Evolutionary conservation across 2,113 vertebrate species (phyloP).

Genomic region (Cygnus buccinator): DNA sequence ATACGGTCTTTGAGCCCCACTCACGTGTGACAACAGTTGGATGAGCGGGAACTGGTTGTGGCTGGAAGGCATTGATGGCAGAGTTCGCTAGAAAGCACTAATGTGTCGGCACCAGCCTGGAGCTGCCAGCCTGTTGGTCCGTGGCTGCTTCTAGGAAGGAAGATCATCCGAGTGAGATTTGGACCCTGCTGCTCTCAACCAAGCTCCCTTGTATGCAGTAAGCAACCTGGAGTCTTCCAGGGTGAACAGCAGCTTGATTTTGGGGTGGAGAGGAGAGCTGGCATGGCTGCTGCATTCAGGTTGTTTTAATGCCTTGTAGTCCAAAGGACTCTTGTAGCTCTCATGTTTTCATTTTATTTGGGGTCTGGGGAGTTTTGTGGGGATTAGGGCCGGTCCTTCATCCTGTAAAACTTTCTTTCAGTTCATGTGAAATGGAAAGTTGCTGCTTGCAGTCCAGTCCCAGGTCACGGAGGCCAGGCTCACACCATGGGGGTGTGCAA

Average conservation of each 20-base stretch:
- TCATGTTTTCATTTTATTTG: neutral
- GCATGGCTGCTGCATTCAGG: neutral
- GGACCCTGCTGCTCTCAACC: neutral
- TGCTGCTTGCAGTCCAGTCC: neutral
- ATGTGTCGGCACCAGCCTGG: neutral
- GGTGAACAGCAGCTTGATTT: neutral
- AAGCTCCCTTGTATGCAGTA: neutral
- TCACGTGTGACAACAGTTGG: neutral
- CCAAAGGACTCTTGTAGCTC: neutral
- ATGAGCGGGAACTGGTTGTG: neutral
- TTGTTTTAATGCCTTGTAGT: neutral
- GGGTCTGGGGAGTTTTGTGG: neutral
- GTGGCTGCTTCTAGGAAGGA: neutral
- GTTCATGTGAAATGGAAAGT: neutral
- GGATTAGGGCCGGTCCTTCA: neutral
- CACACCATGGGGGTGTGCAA: neutral
- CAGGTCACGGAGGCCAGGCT: fast-evolving
- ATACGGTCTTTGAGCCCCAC: neutral
- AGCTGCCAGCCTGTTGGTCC: neutral
- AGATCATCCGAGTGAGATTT: neutral
- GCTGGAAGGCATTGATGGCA: neutral
- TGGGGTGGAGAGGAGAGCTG: neutral
- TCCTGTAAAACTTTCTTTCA: neutral
- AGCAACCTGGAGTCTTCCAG: neutral
- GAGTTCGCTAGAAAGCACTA: neutral